phyloP scores from a whole-genome alignment of 37 sponge, comb jelly and placozoan species.

The Geodia barretti region DNA sequence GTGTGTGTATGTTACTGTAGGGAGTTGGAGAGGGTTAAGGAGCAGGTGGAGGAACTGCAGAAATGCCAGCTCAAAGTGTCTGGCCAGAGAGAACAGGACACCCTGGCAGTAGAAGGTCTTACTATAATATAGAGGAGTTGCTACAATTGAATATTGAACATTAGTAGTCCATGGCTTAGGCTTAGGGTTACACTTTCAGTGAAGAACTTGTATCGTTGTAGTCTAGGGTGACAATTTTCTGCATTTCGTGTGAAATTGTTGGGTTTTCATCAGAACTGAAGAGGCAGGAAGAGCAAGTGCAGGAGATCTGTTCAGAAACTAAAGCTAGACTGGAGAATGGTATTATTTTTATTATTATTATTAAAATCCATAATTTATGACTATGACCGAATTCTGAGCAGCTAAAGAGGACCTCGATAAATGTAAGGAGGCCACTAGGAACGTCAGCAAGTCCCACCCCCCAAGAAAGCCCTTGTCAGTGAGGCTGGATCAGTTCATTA shows the following conservation, averaged over 20 bases:
- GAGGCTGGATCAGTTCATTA: constrained; percentile 1
- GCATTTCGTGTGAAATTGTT: no score
- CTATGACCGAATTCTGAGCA: no score
- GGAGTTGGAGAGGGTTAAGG: constrained; percentile 3
- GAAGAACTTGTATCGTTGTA: no score
- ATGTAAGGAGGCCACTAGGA: neutral
- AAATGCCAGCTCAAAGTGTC: neutral
- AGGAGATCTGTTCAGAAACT: neutral
- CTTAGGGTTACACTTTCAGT: neutral
- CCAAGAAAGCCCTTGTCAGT: neutral
- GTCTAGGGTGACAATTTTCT: no score
- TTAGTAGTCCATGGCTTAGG: neutral
- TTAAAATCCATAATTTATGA: no score
- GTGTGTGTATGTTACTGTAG: no score
- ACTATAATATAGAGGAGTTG: neutral
- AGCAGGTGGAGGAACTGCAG: neutral
- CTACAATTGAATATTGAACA: neutral
- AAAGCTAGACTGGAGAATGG: neutral
- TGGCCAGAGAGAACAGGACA: constrained; percentile 8
- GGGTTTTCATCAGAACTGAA: no score
- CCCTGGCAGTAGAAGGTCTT: neutral
- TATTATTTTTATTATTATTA: no score
- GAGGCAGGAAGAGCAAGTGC: neutral
- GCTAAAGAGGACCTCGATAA: neutral
- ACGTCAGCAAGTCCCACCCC: no score